Conservation (phyloP, 1,140 invertebrate species). For the Lucilia sericata region DNA sequence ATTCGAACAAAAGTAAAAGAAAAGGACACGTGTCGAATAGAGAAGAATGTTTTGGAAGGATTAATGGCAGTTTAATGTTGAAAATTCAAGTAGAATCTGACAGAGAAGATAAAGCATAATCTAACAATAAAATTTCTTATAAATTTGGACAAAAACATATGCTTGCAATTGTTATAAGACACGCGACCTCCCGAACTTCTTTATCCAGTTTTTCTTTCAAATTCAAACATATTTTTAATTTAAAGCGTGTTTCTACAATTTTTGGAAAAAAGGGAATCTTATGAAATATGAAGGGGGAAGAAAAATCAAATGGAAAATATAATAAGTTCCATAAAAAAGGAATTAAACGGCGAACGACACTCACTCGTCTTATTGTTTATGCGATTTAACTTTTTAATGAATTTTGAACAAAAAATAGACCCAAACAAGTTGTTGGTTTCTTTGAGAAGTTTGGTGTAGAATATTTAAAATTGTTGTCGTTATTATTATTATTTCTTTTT, state of each 20-base stretch:
- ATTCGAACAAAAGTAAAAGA: background rate
- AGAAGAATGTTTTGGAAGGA: background rate
- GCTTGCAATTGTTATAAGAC: background rate
- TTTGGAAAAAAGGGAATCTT: background rate
- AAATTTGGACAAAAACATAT: background rate
- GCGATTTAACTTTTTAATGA: background rate
- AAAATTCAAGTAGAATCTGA: background rate
- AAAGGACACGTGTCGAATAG: background rate
- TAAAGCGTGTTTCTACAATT: background rate
- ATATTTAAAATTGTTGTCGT: background rate
- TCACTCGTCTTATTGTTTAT: background rate
- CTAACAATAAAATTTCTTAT: background rate
- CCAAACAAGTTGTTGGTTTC: slow-evolving; percentile 21
- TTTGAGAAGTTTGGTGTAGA: background rate
- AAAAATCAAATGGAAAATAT: background rate
- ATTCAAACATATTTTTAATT: background rate
- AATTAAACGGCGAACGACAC: background rate
- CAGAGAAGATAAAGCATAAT: background rate
- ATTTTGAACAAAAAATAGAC: background rate
- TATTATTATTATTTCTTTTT: slow-evolving; percentile 10
- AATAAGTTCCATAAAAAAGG: background rate
- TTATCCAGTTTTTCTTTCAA: background rate
- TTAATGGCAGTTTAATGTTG: background rate
- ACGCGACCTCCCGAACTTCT: background rate
- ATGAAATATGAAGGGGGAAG: background rate